Evolutionary conservation across 2,888 invertebrate genomes (phyloP), one percentile per base, ranked within the genome.

Genomic region (Anorthoa munda): DNA sequence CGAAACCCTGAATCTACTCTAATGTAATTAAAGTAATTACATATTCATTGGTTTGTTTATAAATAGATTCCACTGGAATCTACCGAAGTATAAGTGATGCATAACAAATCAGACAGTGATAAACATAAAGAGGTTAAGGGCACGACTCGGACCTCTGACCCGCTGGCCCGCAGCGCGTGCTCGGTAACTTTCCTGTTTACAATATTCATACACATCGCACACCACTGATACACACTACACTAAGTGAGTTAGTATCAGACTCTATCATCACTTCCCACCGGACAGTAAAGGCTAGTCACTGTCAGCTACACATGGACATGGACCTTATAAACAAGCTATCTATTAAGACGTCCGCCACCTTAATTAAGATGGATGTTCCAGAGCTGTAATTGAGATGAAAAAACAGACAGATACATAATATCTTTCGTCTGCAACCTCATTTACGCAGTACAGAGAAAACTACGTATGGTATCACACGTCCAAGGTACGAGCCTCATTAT

Each of bases 151-250:
- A 91, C 92, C 92, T 92, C 86, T 92, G 93, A 91, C 93, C 85
- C 86, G 84, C 75, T 63, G 64, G 66, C 55, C 81, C 84, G 85
- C 75, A 76, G 83, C 90, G 90, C 94, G 92, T 92, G 93, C 92
- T 88, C 88, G 82, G 94, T 93, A 95, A 94, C 94, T 94, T 95
- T 95, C 95, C 95, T 94, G 92, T 93, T 92, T 93, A 93, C 91
- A 82, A 73, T 81, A 72, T 77, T 82, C 76, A 72, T 77, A 79
- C 76, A 78, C 66, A 81, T 64, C 56, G 86, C 60, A 77, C 65
- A 64, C 72, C 73, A 73, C 65, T 58, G 63, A 70, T 75, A 73
- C 50, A 65, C 45, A 69, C 68, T 45, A 60, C 45, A 69, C 68
- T 45, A 50, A 31, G 17, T 51, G 3, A 46, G 5, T 39, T 58